These are phyloP conservation scores for Strongylocentrotus purpuratus DNA, from an alignment of 35 echinoderm and acorn worm genomes.

Conservation along the genomic window DNA sequence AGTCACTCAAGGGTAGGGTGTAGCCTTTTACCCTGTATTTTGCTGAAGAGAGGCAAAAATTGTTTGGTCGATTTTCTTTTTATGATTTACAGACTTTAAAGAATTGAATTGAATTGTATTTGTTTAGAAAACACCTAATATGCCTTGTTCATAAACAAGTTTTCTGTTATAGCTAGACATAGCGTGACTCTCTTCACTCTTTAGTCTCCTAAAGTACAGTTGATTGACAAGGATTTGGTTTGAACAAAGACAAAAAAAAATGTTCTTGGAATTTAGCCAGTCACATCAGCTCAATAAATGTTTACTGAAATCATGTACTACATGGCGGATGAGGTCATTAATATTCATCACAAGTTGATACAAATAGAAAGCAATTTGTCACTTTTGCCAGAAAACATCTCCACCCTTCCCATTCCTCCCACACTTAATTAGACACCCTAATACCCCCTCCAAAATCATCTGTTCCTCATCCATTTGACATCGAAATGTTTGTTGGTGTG, in stretches of 20 bases:
- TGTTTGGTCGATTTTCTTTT: too few species aligned
- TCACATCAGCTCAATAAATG: neutral
- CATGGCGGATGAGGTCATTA: neutral
- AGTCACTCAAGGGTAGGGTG: too few species aligned
- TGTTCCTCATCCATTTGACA: neutral
- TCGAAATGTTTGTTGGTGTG: neutral
- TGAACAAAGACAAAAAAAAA: neutral
- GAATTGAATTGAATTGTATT: too few species aligned
- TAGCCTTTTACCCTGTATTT: too few species aligned
- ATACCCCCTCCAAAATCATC: neutral
- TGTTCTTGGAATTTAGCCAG: neutral
- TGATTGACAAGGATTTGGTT: neutral
- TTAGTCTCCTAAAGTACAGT: neutral
- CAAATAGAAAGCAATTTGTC: slow-evolving; percentile 18
- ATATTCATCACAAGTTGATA: slow-evolving; percentile 5
- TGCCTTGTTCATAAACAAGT: too few species aligned
- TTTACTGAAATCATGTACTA: neutral
- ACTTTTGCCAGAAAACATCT: slow-evolving; percentile 17
- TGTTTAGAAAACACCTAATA: too few species aligned
- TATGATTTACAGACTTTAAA: too few species aligned
- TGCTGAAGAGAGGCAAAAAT: too few species aligned
- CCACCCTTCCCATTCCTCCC: neutral
- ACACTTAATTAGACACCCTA: slow-evolving; percentile 1
- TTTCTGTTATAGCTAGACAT: too few species aligned
- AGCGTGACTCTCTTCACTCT: neutral